These are phyloP conservation scores for Papilio polyxenes DNA, from an alignment of 1,140 invertebrate species.

Conservation along the genomic window DNA sequence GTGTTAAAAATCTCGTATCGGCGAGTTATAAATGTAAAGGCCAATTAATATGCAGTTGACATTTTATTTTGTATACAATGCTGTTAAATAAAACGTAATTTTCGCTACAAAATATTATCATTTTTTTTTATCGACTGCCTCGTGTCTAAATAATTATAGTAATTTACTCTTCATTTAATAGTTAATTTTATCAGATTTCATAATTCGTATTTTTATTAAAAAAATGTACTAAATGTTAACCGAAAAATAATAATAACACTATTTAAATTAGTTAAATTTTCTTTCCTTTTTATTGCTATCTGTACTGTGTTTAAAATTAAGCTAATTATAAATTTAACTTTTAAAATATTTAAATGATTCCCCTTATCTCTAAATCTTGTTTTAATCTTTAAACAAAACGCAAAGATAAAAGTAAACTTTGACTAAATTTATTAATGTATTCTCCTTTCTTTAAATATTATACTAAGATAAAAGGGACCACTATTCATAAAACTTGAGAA, in stretches of 20 bases:
- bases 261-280: background rate
- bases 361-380: background rate
- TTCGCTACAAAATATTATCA: background rate
- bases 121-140: background rate
- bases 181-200: too few species aligned
- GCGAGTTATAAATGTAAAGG: background rate
- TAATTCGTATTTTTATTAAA: too few species aligned
- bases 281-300: background rate
- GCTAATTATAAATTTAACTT: background rate
- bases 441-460: background rate
- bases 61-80: background rate
- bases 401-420: background rate
- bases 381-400: background rate
- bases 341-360: background rate
- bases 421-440: background rate
- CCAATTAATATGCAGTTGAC: conserved; percentile 1
- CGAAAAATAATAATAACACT: too few species aligned
- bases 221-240: too few species aligned
- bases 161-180: too few species aligned
- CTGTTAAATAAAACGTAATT: background rate
- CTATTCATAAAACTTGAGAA: background rate
- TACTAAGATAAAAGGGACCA: background rate
- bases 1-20: background rate
- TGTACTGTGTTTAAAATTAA: background rate
- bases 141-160: background rate